phyloP scores from a whole-genome alignment of 2,888 invertebrate species.

The Habrosyne pyritoides region DNA sequence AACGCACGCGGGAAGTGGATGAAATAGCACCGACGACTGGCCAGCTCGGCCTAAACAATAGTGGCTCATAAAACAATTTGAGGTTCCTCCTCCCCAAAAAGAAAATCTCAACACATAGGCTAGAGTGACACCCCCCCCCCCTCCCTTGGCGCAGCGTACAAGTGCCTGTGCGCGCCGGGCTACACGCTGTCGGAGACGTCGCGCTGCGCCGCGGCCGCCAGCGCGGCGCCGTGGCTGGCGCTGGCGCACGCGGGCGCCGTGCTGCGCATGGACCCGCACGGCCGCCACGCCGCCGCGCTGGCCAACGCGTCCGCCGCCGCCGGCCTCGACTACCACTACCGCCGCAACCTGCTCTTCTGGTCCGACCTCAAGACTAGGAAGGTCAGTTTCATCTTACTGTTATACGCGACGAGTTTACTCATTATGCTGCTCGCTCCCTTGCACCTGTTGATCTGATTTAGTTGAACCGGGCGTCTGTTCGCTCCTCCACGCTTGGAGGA shows the following conservation, averaged over 20 bases:
- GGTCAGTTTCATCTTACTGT: conserved; percentile 72
- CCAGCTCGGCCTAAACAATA: too few species aligned
- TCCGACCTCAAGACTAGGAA: conserved; percentile 94
- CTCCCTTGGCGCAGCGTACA: conserved; percentile 86
- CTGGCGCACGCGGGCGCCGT: conserved; percentile 85
- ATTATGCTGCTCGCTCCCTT: too few species aligned
- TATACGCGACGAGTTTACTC: too few species aligned
- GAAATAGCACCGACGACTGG: too few species aligned
- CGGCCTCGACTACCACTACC: conserved; percentile 93
- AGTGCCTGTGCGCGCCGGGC: conserved; percentile 92
- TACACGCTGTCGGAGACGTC: conserved; percentile 85
- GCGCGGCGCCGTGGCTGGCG: conserved; percentile 79
- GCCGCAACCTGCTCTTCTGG: conserved; percentile 92
- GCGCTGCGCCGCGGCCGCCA: conserved; percentile 86
- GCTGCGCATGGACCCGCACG: conserved; percentile 87
- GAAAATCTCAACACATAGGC: too few species aligned
- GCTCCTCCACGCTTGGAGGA: too few species aligned
- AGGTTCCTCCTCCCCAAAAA: too few species aligned
- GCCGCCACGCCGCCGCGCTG: conserved; percentile 84
- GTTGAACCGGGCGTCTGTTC: too few species aligned
- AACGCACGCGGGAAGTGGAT: too few species aligned
- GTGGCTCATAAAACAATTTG: too few species aligned
- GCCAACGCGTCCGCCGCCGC: conserved; percentile 94
- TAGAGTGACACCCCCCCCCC: too few species aligned
- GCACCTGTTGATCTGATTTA: too few species aligned